phyloP scores from a whole-genome alignment of 2,888 invertebrate genomes.

The Cheilosia impressa region DNA sequence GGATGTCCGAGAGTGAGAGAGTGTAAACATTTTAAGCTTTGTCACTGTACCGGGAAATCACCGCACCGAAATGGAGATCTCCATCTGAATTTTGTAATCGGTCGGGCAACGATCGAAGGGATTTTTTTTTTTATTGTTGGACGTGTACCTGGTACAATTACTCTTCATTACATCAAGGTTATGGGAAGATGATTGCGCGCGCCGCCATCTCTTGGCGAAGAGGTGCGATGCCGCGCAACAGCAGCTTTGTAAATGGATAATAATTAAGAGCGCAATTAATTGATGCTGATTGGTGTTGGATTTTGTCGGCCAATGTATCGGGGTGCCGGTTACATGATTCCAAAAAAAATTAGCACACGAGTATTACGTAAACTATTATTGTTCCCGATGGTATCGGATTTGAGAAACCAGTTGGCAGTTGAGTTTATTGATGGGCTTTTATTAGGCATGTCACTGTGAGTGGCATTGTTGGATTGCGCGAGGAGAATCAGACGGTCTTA shows the following conservation, averaged over 20 bases:
- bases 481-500: conserved; percentile 9
- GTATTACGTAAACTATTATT: conserved; percentile 45
- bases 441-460: conserved; percentile 44
- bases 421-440: conserved; percentile 19
- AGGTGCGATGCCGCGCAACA: conserved; percentile 16
- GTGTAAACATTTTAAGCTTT: conserved; percentile 57
- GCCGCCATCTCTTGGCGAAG: not conserved
- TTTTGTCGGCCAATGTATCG: not conserved
- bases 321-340: conserved; percentile 47
- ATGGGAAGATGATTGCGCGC: conserved; percentile 61
- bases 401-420: conserved; percentile 27
- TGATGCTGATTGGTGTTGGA: conserved; percentile 52
- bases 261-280: conserved; percentile 71
- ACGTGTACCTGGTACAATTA: conserved; percentile 31
- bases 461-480: conserved; percentile 33
- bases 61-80: not conserved
- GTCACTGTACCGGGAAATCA: conserved; percentile 62
- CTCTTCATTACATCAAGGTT: conserved; percentile 69
- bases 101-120: conserved; percentile 33
- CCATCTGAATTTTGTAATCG: conserved; percentile 64
- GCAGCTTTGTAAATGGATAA: conserved; percentile 60
- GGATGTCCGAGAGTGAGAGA: conserved; percentile 16
- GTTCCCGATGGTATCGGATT: conserved; percentile 11
- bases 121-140: conserved; percentile 10
- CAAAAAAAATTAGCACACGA: conserved; percentile 58